Conservation (phyloP, 2,888 invertebrate genomes). For the Exocentrus adspersus region DNA sequence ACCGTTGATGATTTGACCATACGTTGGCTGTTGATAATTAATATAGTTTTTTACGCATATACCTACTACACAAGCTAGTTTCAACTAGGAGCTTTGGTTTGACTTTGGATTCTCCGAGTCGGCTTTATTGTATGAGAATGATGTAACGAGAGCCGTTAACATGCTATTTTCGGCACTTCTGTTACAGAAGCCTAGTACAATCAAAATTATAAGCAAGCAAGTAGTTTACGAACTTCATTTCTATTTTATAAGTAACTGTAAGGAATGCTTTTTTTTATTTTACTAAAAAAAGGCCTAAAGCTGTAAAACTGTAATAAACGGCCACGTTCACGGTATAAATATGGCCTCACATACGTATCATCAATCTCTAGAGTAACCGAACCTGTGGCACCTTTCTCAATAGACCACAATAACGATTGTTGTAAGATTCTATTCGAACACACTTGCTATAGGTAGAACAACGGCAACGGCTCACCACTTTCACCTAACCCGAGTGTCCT, state of each 20-base stretch:
- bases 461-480: slow-evolving; percentile 32
- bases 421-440: slow-evolving; percentile 4
- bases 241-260: no score
- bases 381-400: not conserved
- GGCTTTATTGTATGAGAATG: not conserved
- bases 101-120: not conserved
- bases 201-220: no score
- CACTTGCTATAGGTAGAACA: slow-evolving; percentile 15
- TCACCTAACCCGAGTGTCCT: slow-evolving; percentile 40
- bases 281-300: no score
- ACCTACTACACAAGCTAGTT: not conserved
- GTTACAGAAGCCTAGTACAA: no score
- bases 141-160: not conserved
- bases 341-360: no score
- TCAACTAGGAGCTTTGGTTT: not conserved
- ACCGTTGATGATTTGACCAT: not conserved
- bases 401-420: not conserved
- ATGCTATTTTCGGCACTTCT: no score
- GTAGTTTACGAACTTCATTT: no score
- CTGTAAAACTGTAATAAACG: no score
- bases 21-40: not conserved
- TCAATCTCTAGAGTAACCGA: no score
- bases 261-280: no score
- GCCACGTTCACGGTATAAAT: no score
- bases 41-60: not conserved